Percentiles rank a stretch among this genome's conserved stretches.
phyloP scores from a whole-genome alignment of 2,113 vertebrate genomes.

The Paedocypris sp. region DNA sequence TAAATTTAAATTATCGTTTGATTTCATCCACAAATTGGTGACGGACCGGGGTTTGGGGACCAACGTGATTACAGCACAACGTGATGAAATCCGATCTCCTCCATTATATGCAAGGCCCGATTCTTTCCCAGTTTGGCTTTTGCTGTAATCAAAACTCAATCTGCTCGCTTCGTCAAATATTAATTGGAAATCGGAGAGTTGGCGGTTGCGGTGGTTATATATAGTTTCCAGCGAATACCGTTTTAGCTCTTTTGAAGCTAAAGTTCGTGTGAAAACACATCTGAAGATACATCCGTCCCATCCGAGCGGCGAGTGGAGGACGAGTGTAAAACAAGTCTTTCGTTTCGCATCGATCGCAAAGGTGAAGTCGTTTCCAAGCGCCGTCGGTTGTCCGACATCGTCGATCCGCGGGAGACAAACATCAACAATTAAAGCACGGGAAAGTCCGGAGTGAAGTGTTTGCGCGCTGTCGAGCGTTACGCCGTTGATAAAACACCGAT shows the following conservation, averaged over 20 bases:
- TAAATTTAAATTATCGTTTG: too few species aligned
- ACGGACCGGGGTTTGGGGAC: too few species aligned
- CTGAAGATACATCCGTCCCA: too few species aligned
- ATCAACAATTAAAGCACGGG: slow-evolving; percentile 42
- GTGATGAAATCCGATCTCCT: slow-evolving; percentile 17
- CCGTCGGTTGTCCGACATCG: not conserved
- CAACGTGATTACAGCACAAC: too few species aligned
- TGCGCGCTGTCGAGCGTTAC: slow-evolving; percentile 58
- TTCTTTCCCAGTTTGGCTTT: slow-evolving; percentile 16
- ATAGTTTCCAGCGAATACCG: too few species aligned
- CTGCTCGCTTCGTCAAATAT: slow-evolving; percentile 39
- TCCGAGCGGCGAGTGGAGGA: too few species aligned
- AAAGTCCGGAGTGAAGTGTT: slow-evolving; percentile 44
- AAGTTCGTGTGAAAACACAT: too few species aligned
- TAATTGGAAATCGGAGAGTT: slow-evolving; percentile 26
- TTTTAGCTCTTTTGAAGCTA: too few species aligned
- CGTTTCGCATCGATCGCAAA: too few species aligned
- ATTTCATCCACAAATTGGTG: too few species aligned
- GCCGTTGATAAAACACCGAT: slow-evolving; percentile 59
- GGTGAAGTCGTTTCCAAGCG: not conserved
- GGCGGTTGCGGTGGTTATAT: not conserved
- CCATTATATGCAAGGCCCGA: not conserved
- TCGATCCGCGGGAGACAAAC: slow-evolving; percentile 23
- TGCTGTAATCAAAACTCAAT: slow-evolving; percentile 34
- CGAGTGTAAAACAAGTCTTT: too few species aligned